Conservation (phyloP, 2,797 vertebrate genomes). For the Benthosema pterotum region DNA sequence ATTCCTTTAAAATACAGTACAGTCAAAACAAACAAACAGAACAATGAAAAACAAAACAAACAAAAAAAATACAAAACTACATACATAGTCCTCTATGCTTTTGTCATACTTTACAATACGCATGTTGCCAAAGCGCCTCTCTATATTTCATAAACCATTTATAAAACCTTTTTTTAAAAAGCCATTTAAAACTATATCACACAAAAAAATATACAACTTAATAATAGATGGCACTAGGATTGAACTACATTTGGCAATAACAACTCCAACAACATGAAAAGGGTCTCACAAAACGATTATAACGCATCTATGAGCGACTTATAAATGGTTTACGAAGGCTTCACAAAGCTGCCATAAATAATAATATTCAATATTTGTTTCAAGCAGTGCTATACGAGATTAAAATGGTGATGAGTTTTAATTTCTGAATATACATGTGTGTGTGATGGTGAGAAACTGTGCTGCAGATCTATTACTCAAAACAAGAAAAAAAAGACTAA, state of each 20-base stretch:
- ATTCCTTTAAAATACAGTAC: slow-evolving; percentile 48
- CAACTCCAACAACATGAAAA: slow-evolving; percentile 19
- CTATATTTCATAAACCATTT: slow-evolving; percentile 33
- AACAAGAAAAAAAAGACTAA: slow-evolving; percentile 7
- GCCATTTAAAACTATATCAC: slow-evolving; percentile 31
- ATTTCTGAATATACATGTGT: slow-evolving; percentile 4
- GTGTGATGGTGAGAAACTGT: slow-evolving; percentile 35
- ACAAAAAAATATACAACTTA: slow-evolving; percentile 54
- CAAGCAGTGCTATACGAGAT: not conserved
- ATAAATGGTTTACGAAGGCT: slow-evolving; percentile 20
- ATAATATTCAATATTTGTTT: slow-evolving; percentile 1
- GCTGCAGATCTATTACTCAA: slow-evolving; percentile 48
- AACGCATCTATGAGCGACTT: slow-evolving; percentile 19
- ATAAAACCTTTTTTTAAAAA: slow-evolving; percentile 40
- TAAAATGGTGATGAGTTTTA: slow-evolving; percentile 1
- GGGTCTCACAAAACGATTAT: slow-evolving; percentile 2
- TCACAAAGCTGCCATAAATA: slow-evolving; percentile 5
- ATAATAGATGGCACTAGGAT: slow-evolving; percentile 34
- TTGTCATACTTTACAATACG: slow-evolving; percentile 43
- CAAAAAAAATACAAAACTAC: slow-evolving; percentile 18
- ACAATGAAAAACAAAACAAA: not conserved
- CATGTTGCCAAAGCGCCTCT: slow-evolving; percentile 37
- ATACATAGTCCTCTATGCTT: slow-evolving; percentile 49
- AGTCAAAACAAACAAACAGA: slow-evolving; percentile 48
- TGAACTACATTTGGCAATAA: slow-evolving; percentile 31